These are phyloP conservation scores for Drosophila nr. medialis DNA, from an alignment of 2,888 invertebrate species.

Conservation along the genomic window DNA sequence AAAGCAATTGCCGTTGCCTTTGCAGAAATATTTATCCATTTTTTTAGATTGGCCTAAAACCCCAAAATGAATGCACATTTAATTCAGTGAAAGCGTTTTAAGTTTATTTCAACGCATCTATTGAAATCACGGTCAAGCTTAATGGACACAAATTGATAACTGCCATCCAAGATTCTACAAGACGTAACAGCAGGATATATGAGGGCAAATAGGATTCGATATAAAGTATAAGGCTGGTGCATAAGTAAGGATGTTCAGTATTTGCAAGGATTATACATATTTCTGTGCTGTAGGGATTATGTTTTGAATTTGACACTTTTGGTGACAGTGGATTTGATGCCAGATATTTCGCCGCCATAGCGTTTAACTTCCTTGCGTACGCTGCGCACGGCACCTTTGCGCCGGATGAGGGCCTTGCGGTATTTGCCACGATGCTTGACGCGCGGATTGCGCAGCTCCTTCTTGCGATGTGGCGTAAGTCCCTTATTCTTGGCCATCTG, in stretches of 20 bases:
- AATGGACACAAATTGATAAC: too few relatives aligned
- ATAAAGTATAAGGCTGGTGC: background rate
- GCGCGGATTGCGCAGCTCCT: constrained; percentile 96
- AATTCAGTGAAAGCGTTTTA: background rate
- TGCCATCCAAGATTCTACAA: background rate
- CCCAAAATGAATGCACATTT: background rate
- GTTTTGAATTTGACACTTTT: constrained; percentile 94
- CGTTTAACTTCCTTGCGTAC: constrained; percentile 91
- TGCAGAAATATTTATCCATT: too few relatives aligned
- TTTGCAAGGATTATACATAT: constrained; percentile 9
- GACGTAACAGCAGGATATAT: background rate
- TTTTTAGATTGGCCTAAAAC: background rate
- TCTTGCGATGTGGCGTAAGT: constrained; percentile 94
- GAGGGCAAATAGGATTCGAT: background rate
- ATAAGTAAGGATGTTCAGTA: background rate
- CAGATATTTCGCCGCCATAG: constrained; percentile 97
- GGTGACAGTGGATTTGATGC: constrained; percentile 95
- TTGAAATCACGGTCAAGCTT: background rate
- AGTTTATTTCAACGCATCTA: background rate
- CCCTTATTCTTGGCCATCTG: constrained; percentile 99
- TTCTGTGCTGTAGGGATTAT: constrained; percentile 39
- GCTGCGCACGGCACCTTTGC: constrained; percentile 96
- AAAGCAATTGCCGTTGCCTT: too few relatives aligned
- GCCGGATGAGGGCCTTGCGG: constrained; percentile 95
- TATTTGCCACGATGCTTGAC: constrained; percentile 97